phyloP scores from a whole-genome alignment of 2,888 invertebrate genomes.

The Phasia obesa region DNA sequence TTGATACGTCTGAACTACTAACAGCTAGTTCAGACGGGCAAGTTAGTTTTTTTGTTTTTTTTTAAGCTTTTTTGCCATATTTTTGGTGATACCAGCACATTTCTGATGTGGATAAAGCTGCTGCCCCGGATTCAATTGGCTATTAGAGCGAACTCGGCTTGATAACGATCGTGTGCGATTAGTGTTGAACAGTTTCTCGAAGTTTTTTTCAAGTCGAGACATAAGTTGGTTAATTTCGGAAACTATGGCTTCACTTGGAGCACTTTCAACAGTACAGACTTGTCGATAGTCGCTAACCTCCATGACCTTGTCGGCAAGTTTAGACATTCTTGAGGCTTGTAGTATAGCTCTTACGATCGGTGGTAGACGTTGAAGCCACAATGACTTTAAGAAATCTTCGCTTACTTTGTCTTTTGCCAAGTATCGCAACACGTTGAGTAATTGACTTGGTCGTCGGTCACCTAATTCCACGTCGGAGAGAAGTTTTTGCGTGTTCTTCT shows the following conservation, averaged over 20 bases:
- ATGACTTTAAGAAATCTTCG: conserved; percentile 4
- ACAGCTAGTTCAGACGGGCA: background rate
- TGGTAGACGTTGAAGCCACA: conserved; percentile 1
- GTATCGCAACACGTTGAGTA: background rate
- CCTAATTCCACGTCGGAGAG: background rate
- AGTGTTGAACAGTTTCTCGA: background rate
- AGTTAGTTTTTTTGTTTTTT: background rate
- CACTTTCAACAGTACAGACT: no score
- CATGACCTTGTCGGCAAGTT: no score
- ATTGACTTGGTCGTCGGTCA: conserved; percentile 16
- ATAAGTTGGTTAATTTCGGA: conserved; percentile 23
- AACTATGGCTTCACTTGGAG: background rate
- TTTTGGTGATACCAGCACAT: conserved; percentile 11
- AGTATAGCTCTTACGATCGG: background rate
- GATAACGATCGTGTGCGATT: no score
- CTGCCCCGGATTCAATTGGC: no score
- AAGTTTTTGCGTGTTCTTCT: no score
- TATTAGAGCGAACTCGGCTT: no score
- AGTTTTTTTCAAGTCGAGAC: conserved; percentile 21
- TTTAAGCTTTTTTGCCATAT: background rate
- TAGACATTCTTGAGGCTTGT: no score
- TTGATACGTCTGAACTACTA: background rate
- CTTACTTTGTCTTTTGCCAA: background rate
- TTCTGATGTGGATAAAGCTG: background rate
- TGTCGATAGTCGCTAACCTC: no score